Base-by-base conservation (phyloP, 2,113 vertebrate genomes). In the Piaya cayana region DNA sequence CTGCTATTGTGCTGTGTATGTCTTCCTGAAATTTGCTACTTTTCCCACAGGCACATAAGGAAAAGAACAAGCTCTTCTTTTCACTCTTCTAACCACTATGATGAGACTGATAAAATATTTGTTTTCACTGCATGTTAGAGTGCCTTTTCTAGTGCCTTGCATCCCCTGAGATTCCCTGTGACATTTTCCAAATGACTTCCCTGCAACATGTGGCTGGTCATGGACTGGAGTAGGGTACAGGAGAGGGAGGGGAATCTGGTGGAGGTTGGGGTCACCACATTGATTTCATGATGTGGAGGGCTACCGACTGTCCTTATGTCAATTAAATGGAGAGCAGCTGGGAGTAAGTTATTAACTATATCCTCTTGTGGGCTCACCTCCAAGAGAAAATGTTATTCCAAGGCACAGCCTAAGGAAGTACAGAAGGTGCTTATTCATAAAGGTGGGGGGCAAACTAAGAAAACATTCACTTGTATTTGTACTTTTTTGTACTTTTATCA, bases 161-260 rank as follows among this genome's bases (percentile, higher is more conserved):
- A 36, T 90, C 52, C 49, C 42, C 36, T 1, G 21, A 75, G 79
- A 42, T 23, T 47, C 71, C 78, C 63, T 2, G 1, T 3, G 75
- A 56, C 34, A 5, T 75, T 74, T 68, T 34, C 86, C 75, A 43
- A 25, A 27, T 0, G 2, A 27, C 8, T 7, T 39, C 55, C 49
- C 67, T 20, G 13, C 8, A 62, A 42, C 2, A 0, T 23, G 29
- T 37, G 76, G 23, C 79, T 67, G 75, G 32, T 43, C 0, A 0
- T 11, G 71, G 36, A 6, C 52, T 19, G 12, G 13, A 32, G 67
- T 8, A 36, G 12, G 25, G 8, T 25, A 58, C 62, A 52, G 34
- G 7, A 18, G 22, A 60, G 55, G 56, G 43, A 83, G 53, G 18
- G 56, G 11, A 1, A 5, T 20, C 26, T 47, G 64, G 19, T 7